A percentile compares a stretch with the other conserved stretches of the same genome.
These are phyloP conservation scores for Pseudomyrmex sp. DNA, from an alignment of 1,140 invertebrate species.

Conservation along the genomic window DNA sequence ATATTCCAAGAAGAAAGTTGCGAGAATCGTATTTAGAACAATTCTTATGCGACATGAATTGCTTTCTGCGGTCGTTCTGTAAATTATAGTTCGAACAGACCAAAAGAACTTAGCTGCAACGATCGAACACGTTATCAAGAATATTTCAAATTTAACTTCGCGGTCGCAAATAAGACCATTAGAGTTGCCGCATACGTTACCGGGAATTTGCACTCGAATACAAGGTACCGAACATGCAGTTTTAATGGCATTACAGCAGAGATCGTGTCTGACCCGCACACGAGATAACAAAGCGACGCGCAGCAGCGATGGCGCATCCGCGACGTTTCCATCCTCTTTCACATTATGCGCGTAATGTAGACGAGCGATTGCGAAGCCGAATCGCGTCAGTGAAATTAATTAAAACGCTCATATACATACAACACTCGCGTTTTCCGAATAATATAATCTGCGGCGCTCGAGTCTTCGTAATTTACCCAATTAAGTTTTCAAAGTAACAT, in stretches of 20 bases:
- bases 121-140: slow-evolving; percentile 36
- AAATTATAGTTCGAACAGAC: slow-evolving; percentile 20
- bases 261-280: neutral
- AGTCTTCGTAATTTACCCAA: neutral
- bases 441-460: neutral
- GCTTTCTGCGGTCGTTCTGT: slow-evolving; percentile 2
- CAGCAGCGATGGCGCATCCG: neutral
- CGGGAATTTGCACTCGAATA: slow-evolving; percentile 21
- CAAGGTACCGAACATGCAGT: slow-evolving; percentile 20
- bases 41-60: slow-evolving; percentile 2
- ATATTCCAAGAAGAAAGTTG: neutral
- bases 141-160: slow-evolving; percentile 48
- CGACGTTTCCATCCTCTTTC: neutral
- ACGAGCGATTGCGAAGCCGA: neutral
- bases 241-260: slow-evolving; percentile 36
- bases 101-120: slow-evolving; percentile 8
- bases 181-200: slow-evolving; percentile 26
- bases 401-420: neutral
- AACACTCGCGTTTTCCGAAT: neutral
- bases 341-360: neutral
- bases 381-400: neutral
- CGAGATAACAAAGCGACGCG: slow-evolving; percentile 29
- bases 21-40: neutral
- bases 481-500: too few relatives aligned
- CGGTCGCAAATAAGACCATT: slow-evolving; percentile 42